Percentiles rank a stretch among this genome's conserved stretches.
phyloP scores from a whole-genome alignment of 2,797 vertebrate genomes.

The Sus cebifrons region DNA sequence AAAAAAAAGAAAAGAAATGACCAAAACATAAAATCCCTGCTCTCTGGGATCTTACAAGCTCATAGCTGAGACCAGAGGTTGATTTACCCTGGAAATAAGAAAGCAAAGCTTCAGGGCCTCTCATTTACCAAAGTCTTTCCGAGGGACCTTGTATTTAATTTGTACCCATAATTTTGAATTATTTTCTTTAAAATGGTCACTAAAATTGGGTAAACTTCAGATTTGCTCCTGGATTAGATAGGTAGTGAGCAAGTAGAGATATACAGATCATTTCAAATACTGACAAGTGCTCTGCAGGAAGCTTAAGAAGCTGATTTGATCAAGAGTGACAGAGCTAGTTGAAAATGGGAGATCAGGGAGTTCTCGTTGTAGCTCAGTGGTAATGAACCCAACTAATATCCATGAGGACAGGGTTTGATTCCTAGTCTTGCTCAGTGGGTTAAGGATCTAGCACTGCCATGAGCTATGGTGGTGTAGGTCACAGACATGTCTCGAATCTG shows the following conservation, averaged over 20 bases:
- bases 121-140: not conserved
- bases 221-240: not conserved
- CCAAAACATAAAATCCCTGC: not conserved
- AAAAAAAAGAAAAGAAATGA: too few species aligned
- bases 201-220: not conserved
- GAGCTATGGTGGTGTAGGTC: too few species aligned
- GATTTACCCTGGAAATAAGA: not conserved
- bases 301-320: not conserved
- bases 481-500: too few species aligned
- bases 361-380: too few species aligned
- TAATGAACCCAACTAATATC: too few species aligned
- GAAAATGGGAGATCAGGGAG: not conserved
- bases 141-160: not conserved
- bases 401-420: too few species aligned
- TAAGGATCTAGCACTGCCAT: too few species aligned
- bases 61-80: not conserved
- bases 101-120: not conserved
- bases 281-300: not conserved
- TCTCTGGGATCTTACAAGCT: not conserved
- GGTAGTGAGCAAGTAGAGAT: not conserved
- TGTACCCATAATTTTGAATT: not conserved
- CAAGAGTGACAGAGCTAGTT: not conserved
- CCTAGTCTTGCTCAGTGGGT: too few species aligned
- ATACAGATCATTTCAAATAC: constrained; percentile 27
- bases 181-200: not conserved